Evolutionary conservation across 2,888 invertebrate genomes (phyloP), one percentile per base, ranked within the genome.

Genomic region (Orthonychiurus folsomi): DNA sequence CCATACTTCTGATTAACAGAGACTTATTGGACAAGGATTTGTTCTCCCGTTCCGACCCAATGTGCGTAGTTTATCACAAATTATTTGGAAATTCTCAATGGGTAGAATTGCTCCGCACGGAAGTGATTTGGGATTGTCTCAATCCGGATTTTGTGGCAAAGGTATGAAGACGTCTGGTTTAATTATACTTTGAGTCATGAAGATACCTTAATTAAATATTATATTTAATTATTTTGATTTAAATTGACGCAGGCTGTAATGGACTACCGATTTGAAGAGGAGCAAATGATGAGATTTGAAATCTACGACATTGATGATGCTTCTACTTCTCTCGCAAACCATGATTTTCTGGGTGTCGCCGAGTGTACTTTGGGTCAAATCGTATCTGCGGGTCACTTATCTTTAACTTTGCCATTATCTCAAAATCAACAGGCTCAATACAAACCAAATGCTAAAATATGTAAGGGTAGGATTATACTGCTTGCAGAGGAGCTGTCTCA

Each of bases 231-330:
- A 37, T 37, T 37, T 37, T 37, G 9, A 37, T 20, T 18, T 25
- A 3, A 20, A n/a, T 3, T 9, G 26, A 5, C 28, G 5, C 25
- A 79, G 71, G 78, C 83, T 68, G 75, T 78, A 24, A 71, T 82
- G 48, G 78, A 79, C 59, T 84, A 82, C 73, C 78, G 77, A 63
- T 83, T 83, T 76, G 82, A 83, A 73, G 80, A 81, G 65, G 79
- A 80, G 56, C 83, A 83, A 74, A 74, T 78, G 50, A 74, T 84
- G 28, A 77, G 77, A 67, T 80, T 84, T 74, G 79, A 79, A 66
- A 76, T 66, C 1, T 78, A 77, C 70, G 79, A 79, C 72, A 73
- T 77, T 63, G 79, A 79, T 69, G 75, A 73, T 47, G 37, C 37
- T 37, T 61, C 65, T 1, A 60, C 71, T 3, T 74, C 75, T 60